Evolutionary conservation across 2,888 invertebrate species (phyloP), one percentile per base, ranked within the genome.

Genomic region (Parnassius orleans): DNA sequence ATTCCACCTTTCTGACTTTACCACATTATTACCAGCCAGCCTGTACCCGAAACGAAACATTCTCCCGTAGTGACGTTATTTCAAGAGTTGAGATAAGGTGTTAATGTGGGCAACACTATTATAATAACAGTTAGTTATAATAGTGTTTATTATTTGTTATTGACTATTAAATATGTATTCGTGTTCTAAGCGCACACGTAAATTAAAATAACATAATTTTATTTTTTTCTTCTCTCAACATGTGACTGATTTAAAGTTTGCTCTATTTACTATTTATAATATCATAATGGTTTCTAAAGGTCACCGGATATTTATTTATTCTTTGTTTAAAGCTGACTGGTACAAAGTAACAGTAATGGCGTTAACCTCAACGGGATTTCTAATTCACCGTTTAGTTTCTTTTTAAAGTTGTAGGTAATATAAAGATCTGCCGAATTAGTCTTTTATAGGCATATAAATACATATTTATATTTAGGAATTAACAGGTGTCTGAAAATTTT

Each of bases 381-480:
- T 41, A 19, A 72, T 76, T 81, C 78, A 81, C 87, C 87, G 78
- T 79, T 84, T 87, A 86, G 87, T 89, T 88, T 89, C 84, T 82
- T 77, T 83, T 79, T 78, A 81, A 81, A 66, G 70, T 78, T 79
- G 76, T 78, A 79, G 78, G 73, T 77, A 78, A 78, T 73, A 67
- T 77, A 79, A 86, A 81, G 71, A 83, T 84, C 81, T 85, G 84
- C 90, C 89, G 90, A 89, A 89, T 89, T 89, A 90, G 86, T 85
- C 80, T 84, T 83, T 83, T 83, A 83, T 85, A 86, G 85, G 78
- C 76, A 78, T 74, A 72, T 71, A 69, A 71, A 71, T 73, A 76
- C 70, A 70, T 72, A 73, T 71, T 72, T 75, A 76, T 72, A 79
- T 57, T 60, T 65, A 66, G 63, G 58, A 56, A 57, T 63, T 61